Evolutionary conservation across 1,140 invertebrate genomes (phyloP), one percentile per base, ranked within the genome.

Genomic region (Drosophila chauvacae): DNA sequence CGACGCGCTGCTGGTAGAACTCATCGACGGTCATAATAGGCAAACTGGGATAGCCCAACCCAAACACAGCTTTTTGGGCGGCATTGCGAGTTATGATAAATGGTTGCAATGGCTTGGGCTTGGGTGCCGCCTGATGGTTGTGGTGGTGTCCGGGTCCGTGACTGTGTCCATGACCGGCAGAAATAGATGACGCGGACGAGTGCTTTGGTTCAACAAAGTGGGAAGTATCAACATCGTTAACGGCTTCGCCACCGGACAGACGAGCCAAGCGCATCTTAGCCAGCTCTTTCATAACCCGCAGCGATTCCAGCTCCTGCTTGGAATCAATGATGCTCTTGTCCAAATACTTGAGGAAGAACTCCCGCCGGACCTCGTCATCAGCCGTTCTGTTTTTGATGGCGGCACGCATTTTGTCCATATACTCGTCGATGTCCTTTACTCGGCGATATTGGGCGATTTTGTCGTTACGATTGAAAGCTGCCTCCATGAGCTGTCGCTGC

Each of bases 21-120:
- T 99, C 98, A 87, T 99, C 96, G 0, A 99, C 96, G 1, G 97
- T 98, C 93, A 98, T 94, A 2, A 97, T 95, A 1, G 98, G 98
- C 62, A 99, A 91, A 90, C 97, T 96, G 1, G 98, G 98, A 94
- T 99, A 99, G 0, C 98, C 99, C 42, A 96, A 93, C 9, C 99
- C 99, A 94, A 96, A 99, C 4, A 99, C 97, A 71, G 97, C 95
- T 93, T 99, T 99, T 93, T 99, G 98, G 1, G 97, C 69, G 41
- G 95, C 95, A 93, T 98, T 96, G 82, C 96, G 95, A 0, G 98
- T 98, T 33, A 99, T 97, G 55, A 99, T 98, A 68, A 99, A 97
- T 1, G 98, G 97, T 92, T 96, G 95, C n/a, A 98, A 90, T 7
- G 96, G 95, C n/a, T 92, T 90, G 20, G 91, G 71, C 48, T 93